These are phyloP conservation scores for Silurus aristotelis DNA, from an alignment of 2,797 vertebrate species.

Conservation along the genomic window DNA sequence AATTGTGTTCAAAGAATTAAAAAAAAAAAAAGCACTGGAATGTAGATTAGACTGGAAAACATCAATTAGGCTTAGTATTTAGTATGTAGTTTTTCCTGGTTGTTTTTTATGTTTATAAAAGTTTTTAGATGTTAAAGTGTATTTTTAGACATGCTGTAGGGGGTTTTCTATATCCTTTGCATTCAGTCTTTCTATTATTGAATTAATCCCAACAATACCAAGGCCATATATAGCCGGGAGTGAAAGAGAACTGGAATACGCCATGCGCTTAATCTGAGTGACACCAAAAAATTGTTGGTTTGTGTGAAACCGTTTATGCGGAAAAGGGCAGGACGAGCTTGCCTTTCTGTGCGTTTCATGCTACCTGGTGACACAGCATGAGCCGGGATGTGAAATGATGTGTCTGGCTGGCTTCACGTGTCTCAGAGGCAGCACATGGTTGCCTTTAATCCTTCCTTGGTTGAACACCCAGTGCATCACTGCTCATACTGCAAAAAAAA, in stretches of 20 bases:
- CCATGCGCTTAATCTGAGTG: constrained; percentile 2
- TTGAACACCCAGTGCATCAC: not conserved
- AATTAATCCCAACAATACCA: not conserved
- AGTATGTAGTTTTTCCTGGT: not conserved
- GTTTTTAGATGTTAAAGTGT: not conserved
- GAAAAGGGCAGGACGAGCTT: not conserved
- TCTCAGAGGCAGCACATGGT: not conserved
- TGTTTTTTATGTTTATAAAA: not conserved
- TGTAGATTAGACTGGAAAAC: not conserved
- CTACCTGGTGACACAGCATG: not conserved
- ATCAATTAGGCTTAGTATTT: not conserved
- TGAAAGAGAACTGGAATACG: not conserved
- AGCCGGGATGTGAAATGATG: not conserved
- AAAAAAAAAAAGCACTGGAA: not conserved
- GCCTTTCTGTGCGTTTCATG: not conserved
- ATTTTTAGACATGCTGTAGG: not conserved
- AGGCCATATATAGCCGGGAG: not conserved
- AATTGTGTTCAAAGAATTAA: not conserved
- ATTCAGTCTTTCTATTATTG: not conserved
- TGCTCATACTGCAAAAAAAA: too few species aligned
- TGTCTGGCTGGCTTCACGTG: not conserved
- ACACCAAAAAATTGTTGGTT: not conserved
- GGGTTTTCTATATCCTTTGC: not conserved
- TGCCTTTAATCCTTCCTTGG: not conserved
- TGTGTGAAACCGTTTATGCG: not conserved